Evolutionary conservation across 2,797 vertebrate species (phyloP), one percentile per base, ranked within the genome.

Genomic region (Betta splendens): DNA sequence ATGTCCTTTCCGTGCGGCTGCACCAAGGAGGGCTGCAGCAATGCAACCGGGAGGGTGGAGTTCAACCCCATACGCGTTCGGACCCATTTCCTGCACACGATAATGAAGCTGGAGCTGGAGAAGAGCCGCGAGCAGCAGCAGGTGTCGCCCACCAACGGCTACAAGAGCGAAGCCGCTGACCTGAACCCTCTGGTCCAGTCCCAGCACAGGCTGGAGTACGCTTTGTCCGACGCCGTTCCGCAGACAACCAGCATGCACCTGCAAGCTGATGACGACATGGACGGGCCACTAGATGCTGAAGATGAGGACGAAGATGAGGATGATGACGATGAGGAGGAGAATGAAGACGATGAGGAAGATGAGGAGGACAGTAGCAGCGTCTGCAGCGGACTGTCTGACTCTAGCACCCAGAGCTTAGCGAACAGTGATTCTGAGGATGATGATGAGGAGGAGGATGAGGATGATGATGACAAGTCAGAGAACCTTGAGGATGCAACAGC

Each of bases 1-100:
- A 98, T 99, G 97, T 97, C 97, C 43, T 99, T 99, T 80, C 98
- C 97, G 0, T 99, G 98, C 6, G 98, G 98, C 87, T 99, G 98
- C 88, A 95, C 95, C 66, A 98, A 99, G 84, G 97, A 99, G 82
- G 97, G 97, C 77, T 99, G 98, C 89, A 99, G 94, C 85, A 99
- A 99, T 81, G 92, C 94, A 20, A 94, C 95, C 2, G 98, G 98
- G 60, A 92, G 98, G 83, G 98, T 99, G 64, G 98, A 99, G 87
- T 99, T 99, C 78, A 99, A 99, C 84, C 98, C 98, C 48, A 97
- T 99, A 79, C 94, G 98, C 12, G 98, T 99, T 62, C 95, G 97
- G 87, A 99, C 98, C 84, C 98, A 99, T 85, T 99, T 99, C 90
- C 91, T 99, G 91, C 98, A 99, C 93, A 99, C 98, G 35, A 98